Percentiles rank a stretch among this genome's conserved stretches.
Conservation (phyloP, 2,113 vertebrate genomes). For the Bujurquina vittata region DNA sequence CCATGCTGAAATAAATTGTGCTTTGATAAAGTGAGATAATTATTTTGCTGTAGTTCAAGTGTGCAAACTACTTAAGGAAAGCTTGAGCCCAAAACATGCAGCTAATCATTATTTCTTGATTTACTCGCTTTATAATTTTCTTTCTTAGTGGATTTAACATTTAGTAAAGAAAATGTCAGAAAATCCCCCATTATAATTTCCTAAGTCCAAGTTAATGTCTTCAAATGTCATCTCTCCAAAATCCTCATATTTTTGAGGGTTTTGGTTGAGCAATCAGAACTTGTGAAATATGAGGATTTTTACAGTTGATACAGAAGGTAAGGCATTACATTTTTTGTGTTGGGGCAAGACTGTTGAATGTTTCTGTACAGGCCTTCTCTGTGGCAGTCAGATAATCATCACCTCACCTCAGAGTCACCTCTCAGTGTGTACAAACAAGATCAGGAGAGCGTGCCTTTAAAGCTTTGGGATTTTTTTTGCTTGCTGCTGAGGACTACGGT, state of each 20-base stretch:
- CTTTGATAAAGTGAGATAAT: slow-evolving; percentile 1
- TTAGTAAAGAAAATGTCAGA: not conserved
- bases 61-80: not conserved
- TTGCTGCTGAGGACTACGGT: slow-evolving; percentile 12
- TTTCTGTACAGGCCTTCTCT: not conserved
- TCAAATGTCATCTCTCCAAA: not conserved
- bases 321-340: not conserved
- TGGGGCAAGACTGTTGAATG: not conserved
- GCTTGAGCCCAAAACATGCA: not conserved
- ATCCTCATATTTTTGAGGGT: not conserved
- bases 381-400: not conserved
- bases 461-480: not conserved
- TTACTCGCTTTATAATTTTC: not conserved
- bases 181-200: not conserved
- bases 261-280: not conserved
- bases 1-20: not conserved
- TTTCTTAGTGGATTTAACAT: not conserved
- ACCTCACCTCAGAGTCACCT: slow-evolving; percentile 9
- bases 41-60: not conserved
- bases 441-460: not conserved
- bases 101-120: not conserved
- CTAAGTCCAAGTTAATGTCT: not conserved
- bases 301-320: not conserved
- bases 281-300: not conserved
- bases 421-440: not conserved